Evolutionary conservation across 2,888 invertebrate species (phyloP).

Genomic region (Miltochrista miniata): DNA sequence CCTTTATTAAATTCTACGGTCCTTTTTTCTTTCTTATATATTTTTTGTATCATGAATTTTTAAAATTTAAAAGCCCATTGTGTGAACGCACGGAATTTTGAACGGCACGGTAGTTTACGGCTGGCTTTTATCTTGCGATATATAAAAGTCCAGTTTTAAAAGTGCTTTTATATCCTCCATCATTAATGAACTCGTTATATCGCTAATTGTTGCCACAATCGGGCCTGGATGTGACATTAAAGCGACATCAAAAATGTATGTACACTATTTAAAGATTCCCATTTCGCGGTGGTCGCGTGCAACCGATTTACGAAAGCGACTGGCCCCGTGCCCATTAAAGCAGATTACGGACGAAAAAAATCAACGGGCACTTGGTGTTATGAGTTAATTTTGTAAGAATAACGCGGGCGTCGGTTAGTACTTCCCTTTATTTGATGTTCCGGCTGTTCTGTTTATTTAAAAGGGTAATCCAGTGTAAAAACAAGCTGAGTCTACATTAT

Average conservation of each 20-base stretch:
- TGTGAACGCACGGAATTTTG: conserved; percentile 24
- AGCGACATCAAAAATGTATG: conserved; percentile 78
- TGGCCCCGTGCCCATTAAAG: conserved; percentile 81
- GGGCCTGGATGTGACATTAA: conserved; percentile 70
- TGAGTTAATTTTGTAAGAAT: conserved; percentile 83
- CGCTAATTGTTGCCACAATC: conserved; percentile 77
- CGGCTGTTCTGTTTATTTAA: conserved; percentile 76
- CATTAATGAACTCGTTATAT: conserved; percentile 75
- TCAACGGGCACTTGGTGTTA: conserved; percentile 78
- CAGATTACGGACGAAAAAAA: conserved; percentile 78
- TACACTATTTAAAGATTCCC: conserved; percentile 79
- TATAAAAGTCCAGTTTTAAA: conserved; percentile 41
- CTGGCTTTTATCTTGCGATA: conserved; percentile 37
- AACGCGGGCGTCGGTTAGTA: conserved; percentile 74
- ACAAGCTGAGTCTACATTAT: conserved; percentile 63
- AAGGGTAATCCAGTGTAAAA: conserved; percentile 77
- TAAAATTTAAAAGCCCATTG: conserved; percentile 24
- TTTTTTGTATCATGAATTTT: conserved; percentile 34
- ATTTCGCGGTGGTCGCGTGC: conserved; percentile 75
- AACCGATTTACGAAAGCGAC: conserved; percentile 76
- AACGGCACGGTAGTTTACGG: conserved; percentile 22
- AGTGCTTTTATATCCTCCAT: conserved; percentile 39
- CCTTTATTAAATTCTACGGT: conserved; percentile 70
- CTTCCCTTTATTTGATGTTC: conserved; percentile 79
- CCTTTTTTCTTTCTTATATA: conserved; percentile 43